These are phyloP conservation scores for Dipodomys ordii DNA, from an alignment of 2,113 vertebrate species.

Conservation along the genomic window DNA sequence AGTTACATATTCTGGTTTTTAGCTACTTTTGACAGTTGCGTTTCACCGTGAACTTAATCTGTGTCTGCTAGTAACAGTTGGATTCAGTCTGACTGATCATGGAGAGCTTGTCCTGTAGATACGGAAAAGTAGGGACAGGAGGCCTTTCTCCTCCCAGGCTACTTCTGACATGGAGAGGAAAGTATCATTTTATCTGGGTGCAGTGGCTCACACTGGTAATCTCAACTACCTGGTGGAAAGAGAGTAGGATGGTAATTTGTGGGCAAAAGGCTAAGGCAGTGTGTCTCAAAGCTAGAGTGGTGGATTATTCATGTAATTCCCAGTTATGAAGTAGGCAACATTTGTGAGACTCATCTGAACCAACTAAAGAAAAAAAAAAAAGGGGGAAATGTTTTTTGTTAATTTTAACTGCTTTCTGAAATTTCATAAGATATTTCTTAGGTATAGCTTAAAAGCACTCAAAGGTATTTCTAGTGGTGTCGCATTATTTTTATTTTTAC, in stretches of 20 bases:
- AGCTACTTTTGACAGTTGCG: not conserved
- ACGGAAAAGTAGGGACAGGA: not conserved
- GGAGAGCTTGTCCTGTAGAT: not conserved
- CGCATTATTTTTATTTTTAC: not conserved
- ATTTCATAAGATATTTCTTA: not conserved
- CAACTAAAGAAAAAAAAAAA: no score
- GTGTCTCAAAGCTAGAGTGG: no score
- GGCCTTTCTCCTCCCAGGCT: not conserved
- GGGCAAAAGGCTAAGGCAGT: no score
- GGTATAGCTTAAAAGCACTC: not conserved
- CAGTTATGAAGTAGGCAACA: no score
- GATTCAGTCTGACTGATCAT: not conserved
- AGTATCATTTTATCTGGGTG: not conserved
- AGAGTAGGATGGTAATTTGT: no score
- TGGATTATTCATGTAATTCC: no score
- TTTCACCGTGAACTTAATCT: conserved; percentile 17
- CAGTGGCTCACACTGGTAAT: no score
- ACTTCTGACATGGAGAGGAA: not conserved
- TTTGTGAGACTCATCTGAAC: no score
- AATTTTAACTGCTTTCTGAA: conserved; percentile 13
- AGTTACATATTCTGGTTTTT: not conserved
- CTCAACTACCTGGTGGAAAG: no score
- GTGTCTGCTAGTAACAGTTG: not conserved
- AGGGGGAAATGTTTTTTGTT: no score
- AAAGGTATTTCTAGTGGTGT: not conserved